A percentile compares a stretch with the other conserved stretches of the same genome.
phyloP scores from a whole-genome alignment of 2,113 vertebrate genomes.

The Pycnonotus jocosus region DNA sequence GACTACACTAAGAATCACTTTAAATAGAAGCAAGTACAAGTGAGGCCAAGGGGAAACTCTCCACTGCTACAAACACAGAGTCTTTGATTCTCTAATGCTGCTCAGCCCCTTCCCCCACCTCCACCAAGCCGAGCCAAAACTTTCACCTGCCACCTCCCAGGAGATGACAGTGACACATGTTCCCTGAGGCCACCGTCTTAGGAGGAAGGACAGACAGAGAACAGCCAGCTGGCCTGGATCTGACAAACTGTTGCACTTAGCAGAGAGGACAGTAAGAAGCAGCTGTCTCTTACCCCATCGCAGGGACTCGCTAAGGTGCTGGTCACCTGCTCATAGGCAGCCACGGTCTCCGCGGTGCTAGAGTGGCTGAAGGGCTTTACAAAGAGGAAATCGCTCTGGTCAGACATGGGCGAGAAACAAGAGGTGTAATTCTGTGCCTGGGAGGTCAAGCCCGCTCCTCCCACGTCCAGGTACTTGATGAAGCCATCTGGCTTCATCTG shows the following conservation, averaged over 20 bases:
- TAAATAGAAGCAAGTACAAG: not conserved
- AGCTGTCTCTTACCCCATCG: slow-evolving; percentile 61
- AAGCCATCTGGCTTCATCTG: slow-evolving; percentile 86
- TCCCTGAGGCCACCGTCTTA: not conserved
- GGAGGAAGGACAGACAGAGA: not conserved
- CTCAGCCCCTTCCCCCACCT: not conserved
- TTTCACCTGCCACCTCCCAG: not conserved
- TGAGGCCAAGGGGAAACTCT: not conserved
- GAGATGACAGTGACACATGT: not conserved
- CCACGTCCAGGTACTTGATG: slow-evolving; percentile 88
- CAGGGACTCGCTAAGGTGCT: slow-evolving; percentile 62
- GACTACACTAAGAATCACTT: not conserved
- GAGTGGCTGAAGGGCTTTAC: slow-evolving; percentile 79
- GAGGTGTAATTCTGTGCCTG: slow-evolving; percentile 82
- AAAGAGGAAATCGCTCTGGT: slow-evolving; percentile 87
- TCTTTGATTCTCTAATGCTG: not conserved
- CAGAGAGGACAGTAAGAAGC: not conserved
- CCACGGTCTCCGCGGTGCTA: slow-evolving; percentile 67
- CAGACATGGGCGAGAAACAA: slow-evolving; percentile 85
- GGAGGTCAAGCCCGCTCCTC: slow-evolving; percentile 76
- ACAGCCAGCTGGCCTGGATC: not conserved
- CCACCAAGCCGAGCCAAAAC: not conserved
- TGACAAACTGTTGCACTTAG: not conserved
- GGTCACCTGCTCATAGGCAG: slow-evolving; percentile 59
- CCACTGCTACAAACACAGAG: not conserved